phyloP scores from a whole-genome alignment of 2,888 invertebrate genomes.

The Ormyrus labotus region DNA sequence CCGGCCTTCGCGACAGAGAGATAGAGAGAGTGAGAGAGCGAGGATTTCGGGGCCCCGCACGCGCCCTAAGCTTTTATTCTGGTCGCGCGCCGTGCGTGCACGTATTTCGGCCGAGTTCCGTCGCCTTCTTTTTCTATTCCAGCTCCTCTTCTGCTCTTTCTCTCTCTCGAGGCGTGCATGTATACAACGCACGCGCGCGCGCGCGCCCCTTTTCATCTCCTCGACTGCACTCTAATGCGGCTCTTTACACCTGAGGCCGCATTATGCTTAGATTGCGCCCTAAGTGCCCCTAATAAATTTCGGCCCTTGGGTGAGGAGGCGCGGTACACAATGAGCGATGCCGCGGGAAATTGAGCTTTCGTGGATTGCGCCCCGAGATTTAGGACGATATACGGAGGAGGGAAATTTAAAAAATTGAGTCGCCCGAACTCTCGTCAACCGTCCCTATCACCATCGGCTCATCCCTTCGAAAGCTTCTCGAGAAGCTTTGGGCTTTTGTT shows the following conservation, averaged over 20 bases:
- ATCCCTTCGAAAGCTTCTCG: no score
- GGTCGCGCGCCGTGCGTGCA: slow-evolving; percentile 12
- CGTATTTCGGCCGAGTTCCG: background rate
- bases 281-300: slow-evolving; percentile 49
- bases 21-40: background rate
- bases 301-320: background rate
- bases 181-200: background rate
- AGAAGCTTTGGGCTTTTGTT: slow-evolving; percentile 23
- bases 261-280: slow-evolving; percentile 44
- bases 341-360: no score
- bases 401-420: no score
- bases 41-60: background rate
- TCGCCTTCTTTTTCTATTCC: background rate
- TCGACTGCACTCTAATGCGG: slow-evolving; percentile 26
- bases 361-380: no score
- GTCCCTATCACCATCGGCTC: no score
- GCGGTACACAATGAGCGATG: no score
- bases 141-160: slow-evolving; percentile 31
- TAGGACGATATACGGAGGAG: no score
- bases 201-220: slow-evolving; percentile 50
- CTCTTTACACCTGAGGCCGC: slow-evolving; percentile 54
- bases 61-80: slow-evolving; percentile 9
- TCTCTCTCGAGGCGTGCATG: background rate
- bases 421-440: no score
- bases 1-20: no score